Conservation (phyloP, 2,797 vertebrate genomes). For the Falco cherrug region DNA sequence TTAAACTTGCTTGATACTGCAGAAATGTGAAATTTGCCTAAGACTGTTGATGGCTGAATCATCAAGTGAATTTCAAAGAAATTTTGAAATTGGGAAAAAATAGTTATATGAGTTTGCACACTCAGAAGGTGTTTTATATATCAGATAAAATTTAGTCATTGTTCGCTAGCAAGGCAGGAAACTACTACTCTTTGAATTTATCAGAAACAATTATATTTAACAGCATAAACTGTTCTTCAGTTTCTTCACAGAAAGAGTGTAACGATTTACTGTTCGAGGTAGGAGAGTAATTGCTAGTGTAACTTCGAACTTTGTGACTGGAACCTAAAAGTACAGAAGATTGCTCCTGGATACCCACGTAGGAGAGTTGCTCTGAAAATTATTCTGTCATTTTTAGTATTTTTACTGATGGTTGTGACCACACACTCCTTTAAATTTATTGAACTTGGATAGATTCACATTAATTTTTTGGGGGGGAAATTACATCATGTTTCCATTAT, state of each 20-base stretch:
- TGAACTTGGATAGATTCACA: not conserved
- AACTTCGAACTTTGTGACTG: not conserved
- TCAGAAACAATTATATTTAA: not conserved
- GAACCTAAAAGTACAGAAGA: not conserved
- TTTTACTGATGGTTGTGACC: not conserved
- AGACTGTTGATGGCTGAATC: not conserved
- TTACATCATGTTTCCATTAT: not conserved
- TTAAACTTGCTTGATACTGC: constrained; percentile 10
- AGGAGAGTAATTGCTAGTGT: not conserved
- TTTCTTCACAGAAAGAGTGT: not conserved
- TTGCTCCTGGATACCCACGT: not conserved
- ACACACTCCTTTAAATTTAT: not conserved
- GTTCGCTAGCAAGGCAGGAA: not conserved
- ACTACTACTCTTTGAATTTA: not conserved
- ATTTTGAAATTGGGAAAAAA: not conserved
- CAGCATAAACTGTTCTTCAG: not conserved
- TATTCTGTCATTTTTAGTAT: not conserved
- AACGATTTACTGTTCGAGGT: not conserved
- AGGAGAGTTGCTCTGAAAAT: not conserved
- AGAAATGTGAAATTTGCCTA: constrained; percentile 9
- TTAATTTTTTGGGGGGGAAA: constrained; percentile 1
- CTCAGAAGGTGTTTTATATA: not conserved
- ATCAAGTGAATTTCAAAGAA: not conserved
- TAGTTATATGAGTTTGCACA: not conserved
- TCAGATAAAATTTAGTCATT: not conserved